Evolutionary conservation across 2,888 invertebrate species (phyloP).

Genomic region (Iphiclides podalirius): DNA sequence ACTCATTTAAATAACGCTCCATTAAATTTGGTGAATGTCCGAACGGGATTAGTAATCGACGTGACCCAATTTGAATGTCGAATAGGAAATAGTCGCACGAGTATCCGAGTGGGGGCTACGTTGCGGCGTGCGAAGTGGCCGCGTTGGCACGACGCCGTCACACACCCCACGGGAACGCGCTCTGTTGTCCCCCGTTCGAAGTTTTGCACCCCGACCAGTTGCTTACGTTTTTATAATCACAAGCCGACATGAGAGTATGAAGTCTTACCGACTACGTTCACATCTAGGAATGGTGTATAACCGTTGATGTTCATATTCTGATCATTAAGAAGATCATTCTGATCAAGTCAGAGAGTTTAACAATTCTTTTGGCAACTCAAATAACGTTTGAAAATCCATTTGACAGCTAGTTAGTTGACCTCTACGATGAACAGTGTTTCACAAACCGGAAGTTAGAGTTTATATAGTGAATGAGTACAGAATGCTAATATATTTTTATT

Average conservation of each 20-base stretch:
- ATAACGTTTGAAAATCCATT: no score
- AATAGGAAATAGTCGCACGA: background rate
- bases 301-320: no score
- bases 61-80: slow-evolving; percentile 34
- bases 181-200: slow-evolving; percentile 42
- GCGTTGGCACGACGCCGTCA: background rate
- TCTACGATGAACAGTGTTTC: no score
- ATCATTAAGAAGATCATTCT: no score
- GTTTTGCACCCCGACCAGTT: background rate
- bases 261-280: no score
- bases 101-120: background rate
- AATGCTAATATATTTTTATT: no score
- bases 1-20: slow-evolving; percentile 41
- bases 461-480: no score
- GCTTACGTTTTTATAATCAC: slow-evolving; percentile 5
- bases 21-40: slow-evolving; percentile 39
- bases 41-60: slow-evolving; percentile 36
- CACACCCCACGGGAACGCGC: slow-evolving; percentile 45
- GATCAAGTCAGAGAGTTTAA: no score
- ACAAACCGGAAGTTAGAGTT: no score
- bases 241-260: background rate
- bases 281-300: no score
- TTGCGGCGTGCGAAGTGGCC: background rate
- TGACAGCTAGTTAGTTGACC: no score
- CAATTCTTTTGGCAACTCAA: no score